Evolutionary conservation across 2,797 vertebrate species (phyloP).

Genomic region (Rhinoraja longicauda): DNA sequence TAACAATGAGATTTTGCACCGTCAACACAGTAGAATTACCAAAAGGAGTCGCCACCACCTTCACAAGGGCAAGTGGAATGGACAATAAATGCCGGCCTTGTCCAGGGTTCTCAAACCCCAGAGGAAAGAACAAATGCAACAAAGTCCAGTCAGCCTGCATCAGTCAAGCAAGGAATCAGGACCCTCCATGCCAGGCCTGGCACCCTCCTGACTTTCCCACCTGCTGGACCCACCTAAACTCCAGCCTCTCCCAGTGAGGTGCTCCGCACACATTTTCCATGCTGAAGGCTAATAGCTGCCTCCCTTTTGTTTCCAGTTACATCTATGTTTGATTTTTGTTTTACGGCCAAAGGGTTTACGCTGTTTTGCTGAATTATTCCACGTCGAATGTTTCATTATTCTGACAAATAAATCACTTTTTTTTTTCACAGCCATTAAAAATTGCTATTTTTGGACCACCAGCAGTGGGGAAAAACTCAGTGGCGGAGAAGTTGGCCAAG

Average conservation of each 20-base stretch:
- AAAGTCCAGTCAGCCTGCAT: neutral
- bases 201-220: neutral
- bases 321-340: neutral
- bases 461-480: conserved; percentile 74
- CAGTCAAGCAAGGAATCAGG: neutral
- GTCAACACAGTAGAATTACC: too few relatives aligned
- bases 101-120: too few relatives aligned
- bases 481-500: conserved; percentile 66
- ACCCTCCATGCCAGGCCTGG: neutral
- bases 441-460: conserved; percentile 81
- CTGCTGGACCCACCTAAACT: neutral
- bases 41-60: too few relatives aligned
- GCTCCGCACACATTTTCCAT: neutral
- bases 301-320: neutral
- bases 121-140: too few relatives aligned
- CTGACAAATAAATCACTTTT: neutral
- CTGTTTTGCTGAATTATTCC: neutral
- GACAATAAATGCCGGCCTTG: too few relatives aligned
- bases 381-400: neutral
- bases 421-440: conserved; percentile 68
- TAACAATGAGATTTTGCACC: too few relatives aligned
- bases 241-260: neutral
- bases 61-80: too few relatives aligned
- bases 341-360: neutral
- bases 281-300: neutral